Evolutionary conservation across 2,888 invertebrate species (phyloP).

Genomic region (Heliconius sara): DNA sequence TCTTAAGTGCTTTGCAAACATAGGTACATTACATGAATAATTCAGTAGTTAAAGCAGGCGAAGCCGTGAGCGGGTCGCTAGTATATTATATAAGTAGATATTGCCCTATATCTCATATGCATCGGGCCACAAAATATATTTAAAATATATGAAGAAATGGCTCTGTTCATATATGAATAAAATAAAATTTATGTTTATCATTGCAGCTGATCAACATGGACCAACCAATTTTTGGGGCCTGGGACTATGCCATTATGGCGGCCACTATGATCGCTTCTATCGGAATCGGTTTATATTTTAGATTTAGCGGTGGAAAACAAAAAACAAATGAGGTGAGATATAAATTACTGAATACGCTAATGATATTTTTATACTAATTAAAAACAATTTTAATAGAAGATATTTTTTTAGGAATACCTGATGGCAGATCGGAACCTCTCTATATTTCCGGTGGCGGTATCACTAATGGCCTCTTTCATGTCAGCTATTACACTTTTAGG

Average conservation of each 20-base stretch:
- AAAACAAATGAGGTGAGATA: constrained; percentile 88
- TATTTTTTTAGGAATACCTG: constrained; percentile 88
- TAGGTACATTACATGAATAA: too few relatives aligned
- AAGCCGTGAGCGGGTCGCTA: too few relatives aligned
- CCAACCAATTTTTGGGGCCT: constrained; percentile 80
- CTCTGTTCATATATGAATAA: too few relatives aligned
- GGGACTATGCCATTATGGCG: constrained; percentile 91
- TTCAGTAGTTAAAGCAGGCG: too few relatives aligned
- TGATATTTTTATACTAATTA: background rate
- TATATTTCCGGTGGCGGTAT: constrained; percentile 91
- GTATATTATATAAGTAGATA: background rate
- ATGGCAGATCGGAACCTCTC: constrained; percentile 92
- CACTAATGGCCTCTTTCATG: constrained; percentile 97
- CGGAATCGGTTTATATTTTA: constrained; percentile 91
- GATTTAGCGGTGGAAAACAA: constrained; percentile 93
- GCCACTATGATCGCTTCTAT: constrained; percentile 88
- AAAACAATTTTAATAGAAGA: constrained; percentile 15
- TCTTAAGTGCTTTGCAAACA: too few relatives aligned
- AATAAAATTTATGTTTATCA: too few relatives aligned
- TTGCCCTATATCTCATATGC: background rate
- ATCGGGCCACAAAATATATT: background rate
- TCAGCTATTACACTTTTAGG: constrained; percentile 95
- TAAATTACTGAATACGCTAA: background rate
- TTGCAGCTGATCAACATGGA: constrained; percentile 54
- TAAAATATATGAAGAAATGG: background rate